Base-by-base conservation (phyloP, 2,888 invertebrate species). In the Meteorus cinctellus region DNA sequence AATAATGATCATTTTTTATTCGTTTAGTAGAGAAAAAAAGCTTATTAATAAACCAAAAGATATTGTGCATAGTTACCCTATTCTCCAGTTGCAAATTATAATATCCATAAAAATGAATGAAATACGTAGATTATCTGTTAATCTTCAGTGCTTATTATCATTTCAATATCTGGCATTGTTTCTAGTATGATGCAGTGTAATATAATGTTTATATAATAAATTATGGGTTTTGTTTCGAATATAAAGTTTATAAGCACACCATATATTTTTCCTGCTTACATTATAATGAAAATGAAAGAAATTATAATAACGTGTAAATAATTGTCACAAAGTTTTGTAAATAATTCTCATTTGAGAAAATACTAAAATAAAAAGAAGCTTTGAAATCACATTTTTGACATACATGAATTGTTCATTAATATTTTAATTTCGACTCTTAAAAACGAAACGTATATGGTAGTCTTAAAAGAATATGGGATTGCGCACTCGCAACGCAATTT, bases 401-500 rank as follows among this genome's bases (percentile, higher is more conserved):
- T 34, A 34, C 34, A 34, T 34, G 4, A 34, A 34, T 34, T 34
- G 4, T 34, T 8, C 34, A 8, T 6, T 4, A 34, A 34, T 34
- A 34, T 34, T 34, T 34, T 34, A 6, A 34, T 34, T 34, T 2
- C 0, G 8, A 12, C 8, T 1, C 6, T 10, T 12, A 0, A 1
- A 6, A 19, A n/a, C n/a, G 19, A 19, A 1, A 55, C 8, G 10
- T n/a, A 19, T 55, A 55, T 55, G 19, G 5, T 2, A 12, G 12
- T 41, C 41, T 62, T 29, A 5, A 62, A 5, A 24, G 3, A 27
- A 27, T 34, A 6, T 29, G 16, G 12, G 29, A 29, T 65, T 65
- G 65, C 65, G 65, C 65, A 65, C 36, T 19, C 65, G 65, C 65
- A n/a, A n/a, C 10, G 12, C 36, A 19, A 41, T 65, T 62, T n/a